Percentiles rank a stretch among this genome's conserved stretches.
These are phyloP conservation scores for Phyllotis vaccarum DNA, from an alignment of 2,797 vertebrate genomes.

Conservation along the genomic window DNA sequence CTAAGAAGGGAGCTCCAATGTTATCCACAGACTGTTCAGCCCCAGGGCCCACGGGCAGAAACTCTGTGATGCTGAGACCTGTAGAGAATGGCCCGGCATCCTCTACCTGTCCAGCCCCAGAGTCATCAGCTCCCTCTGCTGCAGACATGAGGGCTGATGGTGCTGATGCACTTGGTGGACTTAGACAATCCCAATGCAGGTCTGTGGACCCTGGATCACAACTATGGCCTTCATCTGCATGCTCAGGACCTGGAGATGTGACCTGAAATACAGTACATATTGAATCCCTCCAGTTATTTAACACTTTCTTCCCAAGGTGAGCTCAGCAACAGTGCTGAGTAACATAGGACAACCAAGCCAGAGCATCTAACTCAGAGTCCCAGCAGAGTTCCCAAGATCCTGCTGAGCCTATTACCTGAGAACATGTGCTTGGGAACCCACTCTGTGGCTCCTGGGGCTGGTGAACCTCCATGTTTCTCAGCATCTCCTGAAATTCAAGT, in stretches of 20 bases:
- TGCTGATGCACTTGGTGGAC: rapidly evolving
- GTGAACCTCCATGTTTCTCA: constrained; percentile 87
- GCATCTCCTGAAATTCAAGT: constrained; percentile 87
- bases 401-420: constrained; percentile 18
- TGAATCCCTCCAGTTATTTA: background rate
- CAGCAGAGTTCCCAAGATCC: background rate
- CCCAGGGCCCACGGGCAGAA: background rate
- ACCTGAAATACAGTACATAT: constrained; percentile 50
- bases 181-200: rapidly evolving
- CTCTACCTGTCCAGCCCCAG: background rate
- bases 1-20: background rate
- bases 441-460: constrained; percentile 85
- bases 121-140: rapidly evolving
- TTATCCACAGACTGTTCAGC: background rate
- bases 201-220: background rate
- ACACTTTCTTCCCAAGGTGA: background rate
- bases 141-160: background rate
- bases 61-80: constrained; percentile 51
- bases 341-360: background rate
- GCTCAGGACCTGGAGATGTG: background rate
- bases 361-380: background rate
- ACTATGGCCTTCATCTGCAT: background rate
- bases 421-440: constrained; percentile 64
- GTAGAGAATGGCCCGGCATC: rapidly evolving
- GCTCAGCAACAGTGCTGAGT: background rate